These are phyloP conservation scores for Folsomia candida DNA, from an alignment of 2,888 invertebrate genomes.

Conservation along the genomic window DNA sequence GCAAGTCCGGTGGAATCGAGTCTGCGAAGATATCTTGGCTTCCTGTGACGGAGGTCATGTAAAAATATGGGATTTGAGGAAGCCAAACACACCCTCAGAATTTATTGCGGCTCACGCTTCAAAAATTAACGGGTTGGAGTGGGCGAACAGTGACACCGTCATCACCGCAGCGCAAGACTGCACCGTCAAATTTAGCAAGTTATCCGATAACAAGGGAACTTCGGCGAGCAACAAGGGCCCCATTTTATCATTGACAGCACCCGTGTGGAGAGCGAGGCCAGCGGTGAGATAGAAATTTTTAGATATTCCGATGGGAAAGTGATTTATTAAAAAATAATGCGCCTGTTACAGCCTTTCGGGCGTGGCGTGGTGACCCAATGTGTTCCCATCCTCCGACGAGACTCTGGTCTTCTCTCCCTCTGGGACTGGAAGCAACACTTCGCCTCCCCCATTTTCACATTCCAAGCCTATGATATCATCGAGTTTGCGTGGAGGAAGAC, in stretches of 20 bases:
- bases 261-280: constrained; percentile 90
- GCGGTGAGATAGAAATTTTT: constrained; percentile 61
- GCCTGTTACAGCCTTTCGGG: constrained; percentile 76
- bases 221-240: constrained; percentile 75
- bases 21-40: constrained; percentile 78
- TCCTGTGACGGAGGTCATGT: constrained; percentile 95
- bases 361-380: constrained; percentile 88
- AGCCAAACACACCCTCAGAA: constrained; percentile 79
- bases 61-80: constrained; percentile 91
- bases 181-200: constrained; percentile 91
- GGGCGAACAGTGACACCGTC: constrained; percentile 50
- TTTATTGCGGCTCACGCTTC: constrained; percentile 90
- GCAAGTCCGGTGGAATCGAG: constrained; percentile 90
- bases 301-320: too few species aligned
- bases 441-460: constrained; percentile 44
- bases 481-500: constrained; percentile 90
- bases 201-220: constrained; percentile 68
- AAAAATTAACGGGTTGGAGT: constrained; percentile 55
- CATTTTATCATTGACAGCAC: constrained; percentile 76
- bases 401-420: constrained; percentile 70
- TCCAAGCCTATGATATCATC: constrained; percentile 84
- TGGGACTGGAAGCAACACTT: constrained; percentile 64
- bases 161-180: constrained; percentile 89
- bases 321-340: constrained; percentile 2
- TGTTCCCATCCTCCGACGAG: constrained; percentile 83